Conservation (phyloP, 2,888 invertebrate species). For the Perizoma affinitatum region DNA sequence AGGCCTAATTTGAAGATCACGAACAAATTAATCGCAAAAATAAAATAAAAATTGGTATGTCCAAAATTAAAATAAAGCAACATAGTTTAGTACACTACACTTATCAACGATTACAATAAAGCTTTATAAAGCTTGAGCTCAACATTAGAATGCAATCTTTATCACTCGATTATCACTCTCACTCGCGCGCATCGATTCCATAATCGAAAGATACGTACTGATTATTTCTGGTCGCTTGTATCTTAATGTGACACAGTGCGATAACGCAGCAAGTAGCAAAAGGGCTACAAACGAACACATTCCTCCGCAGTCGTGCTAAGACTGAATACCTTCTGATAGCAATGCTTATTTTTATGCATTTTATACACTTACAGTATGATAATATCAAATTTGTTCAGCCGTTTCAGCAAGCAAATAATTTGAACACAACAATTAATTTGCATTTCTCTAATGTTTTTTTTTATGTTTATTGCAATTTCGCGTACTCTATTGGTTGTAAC, state of each 20-base stretch:
- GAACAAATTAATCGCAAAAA: too few species aligned
- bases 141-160: slow-evolving; percentile 9
- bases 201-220: slow-evolving; percentile 42
- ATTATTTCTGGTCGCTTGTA: slow-evolving; percentile 23
- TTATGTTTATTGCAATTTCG: too few species aligned
- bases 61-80: too few species aligned
- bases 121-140: background rate
- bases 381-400: slow-evolving; percentile 23
- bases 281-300: slow-evolving; percentile 33
- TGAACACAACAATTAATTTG: background rate
- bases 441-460: too few species aligned
- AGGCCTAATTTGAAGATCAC: too few species aligned
- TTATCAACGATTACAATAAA: background rate
- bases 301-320: slow-evolving; percentile 21
- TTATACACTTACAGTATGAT: slow-evolving; percentile 11
- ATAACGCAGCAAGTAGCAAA: slow-evolving; percentile 16
- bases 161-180: slow-evolving; percentile 38
- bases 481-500: too few species aligned
- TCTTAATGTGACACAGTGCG: slow-evolving; percentile 24
- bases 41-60: too few species aligned
- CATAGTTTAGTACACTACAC: too few species aligned
- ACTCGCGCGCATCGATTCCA: slow-evolving; percentile 34
- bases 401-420: slow-evolving; percentile 12
- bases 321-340: slow-evolving; percentile 31
- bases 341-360: slow-evolving; percentile 26